These are phyloP conservation scores for Petrocephalus zakoni DNA, from an alignment of 2,113 vertebrate species.

Conservation along the genomic window DNA sequence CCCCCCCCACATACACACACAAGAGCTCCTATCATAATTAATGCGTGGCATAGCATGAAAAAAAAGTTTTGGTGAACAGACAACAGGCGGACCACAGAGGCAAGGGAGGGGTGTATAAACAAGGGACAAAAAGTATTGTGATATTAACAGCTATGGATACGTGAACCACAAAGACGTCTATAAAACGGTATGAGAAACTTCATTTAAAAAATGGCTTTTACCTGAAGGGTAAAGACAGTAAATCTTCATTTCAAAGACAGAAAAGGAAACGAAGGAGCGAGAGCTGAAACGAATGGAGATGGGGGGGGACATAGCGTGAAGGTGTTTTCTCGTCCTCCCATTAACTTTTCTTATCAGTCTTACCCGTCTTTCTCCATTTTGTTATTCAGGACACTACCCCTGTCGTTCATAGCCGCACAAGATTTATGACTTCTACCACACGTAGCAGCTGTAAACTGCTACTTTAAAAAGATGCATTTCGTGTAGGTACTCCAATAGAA, in stretches of 20 bases:
- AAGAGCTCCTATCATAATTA: slow-evolving; percentile 36
- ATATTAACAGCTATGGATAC: slow-evolving; percentile 33
- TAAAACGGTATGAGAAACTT: slow-evolving; percentile 24
- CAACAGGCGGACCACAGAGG: slow-evolving; percentile 47
- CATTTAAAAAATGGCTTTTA: slow-evolving; percentile 16
- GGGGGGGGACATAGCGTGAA: slow-evolving; percentile 32
- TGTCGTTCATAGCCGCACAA: slow-evolving; percentile 68
- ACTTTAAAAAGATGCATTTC: slow-evolving; percentile 66
- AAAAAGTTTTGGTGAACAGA: slow-evolving; percentile 49
- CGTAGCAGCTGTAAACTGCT: slow-evolving; percentile 57
- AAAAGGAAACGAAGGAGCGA: slow-evolving; percentile 18
- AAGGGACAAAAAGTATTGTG: slow-evolving; percentile 27
- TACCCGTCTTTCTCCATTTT: slow-evolving; percentile 50
- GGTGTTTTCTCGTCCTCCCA: slow-evolving; percentile 35
- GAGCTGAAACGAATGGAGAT: slow-evolving; percentile 24
- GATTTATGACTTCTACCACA: slow-evolving; percentile 70
- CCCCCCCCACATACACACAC: slow-evolving; percentile 17
- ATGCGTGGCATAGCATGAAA: slow-evolving; percentile 37
- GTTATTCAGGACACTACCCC: slow-evolving; percentile 64
- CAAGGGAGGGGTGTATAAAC: slow-evolving; percentile 36
- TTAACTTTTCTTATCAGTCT: slow-evolving; percentile 32
- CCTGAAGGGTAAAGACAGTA: not conserved
- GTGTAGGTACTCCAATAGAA: slow-evolving; percentile 59
- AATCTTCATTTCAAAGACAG: slow-evolving; percentile 33
- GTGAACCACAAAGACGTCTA: slow-evolving; percentile 18